Evolutionary conservation across 1,140 invertebrate genomes (phyloP).

Genomic region (Ceratosolen solmsi): DNA sequence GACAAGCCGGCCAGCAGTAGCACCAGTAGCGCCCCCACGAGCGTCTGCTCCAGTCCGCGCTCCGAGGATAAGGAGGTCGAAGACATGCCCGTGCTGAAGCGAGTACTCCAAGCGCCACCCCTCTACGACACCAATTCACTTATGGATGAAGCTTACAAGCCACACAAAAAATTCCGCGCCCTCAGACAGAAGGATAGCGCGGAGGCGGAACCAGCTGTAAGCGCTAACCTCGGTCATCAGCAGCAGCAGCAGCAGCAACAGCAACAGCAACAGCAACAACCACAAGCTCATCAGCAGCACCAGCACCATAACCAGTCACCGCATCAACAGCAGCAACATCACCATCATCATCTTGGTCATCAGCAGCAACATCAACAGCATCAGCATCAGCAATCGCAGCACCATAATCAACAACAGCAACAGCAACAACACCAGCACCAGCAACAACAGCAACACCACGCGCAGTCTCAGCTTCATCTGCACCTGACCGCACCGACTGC

Average conservation of each 20-base stretch:
- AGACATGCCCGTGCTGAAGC: conserved; percentile 94
- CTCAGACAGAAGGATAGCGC: conserved; percentile 84
- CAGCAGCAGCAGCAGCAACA: conserved; percentile 57
- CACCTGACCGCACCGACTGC: conserved; percentile 55
- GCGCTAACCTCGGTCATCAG: conserved; percentile 58
- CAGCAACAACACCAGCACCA: conserved; percentile 51
- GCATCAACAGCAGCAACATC: conserved; percentile 61
- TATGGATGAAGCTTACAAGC: conserved; percentile 95
- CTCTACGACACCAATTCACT: conserved; percentile 89
- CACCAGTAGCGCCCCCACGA: conserved; percentile 82
- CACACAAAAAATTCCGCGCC: conserved; percentile 94
- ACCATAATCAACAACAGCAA: conserved; percentile 72
- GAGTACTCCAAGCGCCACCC: conserved; percentile 92
- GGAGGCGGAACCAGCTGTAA: conserved; percentile 79
- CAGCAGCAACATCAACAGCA: conserved; percentile 50
- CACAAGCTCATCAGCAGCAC: conserved; percentile 67
- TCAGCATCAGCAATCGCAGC: conserved; percentile 63
- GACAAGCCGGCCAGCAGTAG: conserved; percentile 78
- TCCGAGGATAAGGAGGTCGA: conserved; percentile 90
- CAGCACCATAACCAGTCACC: conserved; percentile 69
- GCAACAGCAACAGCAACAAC: conserved; percentile 64
- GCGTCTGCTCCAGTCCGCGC: conserved; percentile 87
- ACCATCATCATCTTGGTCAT: conserved; percentile 73
- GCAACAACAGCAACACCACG: conserved; percentile 56
- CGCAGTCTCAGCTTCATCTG: conserved; percentile 66